Conservation (phyloP, 2,888 invertebrate genomes). For the Xestoiulus laeticollis region DNA sequence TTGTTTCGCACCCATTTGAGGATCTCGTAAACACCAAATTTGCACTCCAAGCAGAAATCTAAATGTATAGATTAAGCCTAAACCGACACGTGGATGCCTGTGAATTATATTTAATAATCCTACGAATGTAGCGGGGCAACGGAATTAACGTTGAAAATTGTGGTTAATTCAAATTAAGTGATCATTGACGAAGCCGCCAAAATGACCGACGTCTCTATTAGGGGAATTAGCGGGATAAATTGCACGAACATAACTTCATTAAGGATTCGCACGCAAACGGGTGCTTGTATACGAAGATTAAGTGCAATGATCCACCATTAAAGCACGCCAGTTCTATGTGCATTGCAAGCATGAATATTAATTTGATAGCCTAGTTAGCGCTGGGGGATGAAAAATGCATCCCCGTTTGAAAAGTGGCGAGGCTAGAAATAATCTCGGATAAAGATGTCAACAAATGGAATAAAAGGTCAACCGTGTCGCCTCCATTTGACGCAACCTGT, state of each 20-base stretch:
- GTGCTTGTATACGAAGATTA: neutral
- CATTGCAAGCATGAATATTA: neutral
- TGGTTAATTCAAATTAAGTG: constrained; percentile 35
- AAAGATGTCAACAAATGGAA: constrained; percentile 24
- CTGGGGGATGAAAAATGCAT: neutral
- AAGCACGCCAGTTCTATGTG: neutral
- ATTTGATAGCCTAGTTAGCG: constrained; percentile 1
- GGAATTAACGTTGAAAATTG: constrained; percentile 28
- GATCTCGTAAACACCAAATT: neutral
- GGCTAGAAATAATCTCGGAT: constrained; percentile 6
- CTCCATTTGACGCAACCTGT: neutral
- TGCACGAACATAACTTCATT: constrained; percentile 36
- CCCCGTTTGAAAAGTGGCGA: neutral
- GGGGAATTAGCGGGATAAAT: constrained; percentile 39
- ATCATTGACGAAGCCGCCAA: constrained; percentile 40
- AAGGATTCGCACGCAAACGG: neutral
- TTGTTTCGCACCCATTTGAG: neutral
- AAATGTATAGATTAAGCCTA: neutral
- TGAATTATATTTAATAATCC: constrained; percentile 8
- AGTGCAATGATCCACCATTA: neutral
- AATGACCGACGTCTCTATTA: constrained; percentile 43
- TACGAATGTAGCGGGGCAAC: neutral
- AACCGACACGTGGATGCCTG: neutral
- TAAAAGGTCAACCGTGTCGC: neutral
- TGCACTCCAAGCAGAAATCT: neutral